Base-by-base conservation (phyloP, 2,888 invertebrate genomes). In the Epinotia demarniana region DNA sequence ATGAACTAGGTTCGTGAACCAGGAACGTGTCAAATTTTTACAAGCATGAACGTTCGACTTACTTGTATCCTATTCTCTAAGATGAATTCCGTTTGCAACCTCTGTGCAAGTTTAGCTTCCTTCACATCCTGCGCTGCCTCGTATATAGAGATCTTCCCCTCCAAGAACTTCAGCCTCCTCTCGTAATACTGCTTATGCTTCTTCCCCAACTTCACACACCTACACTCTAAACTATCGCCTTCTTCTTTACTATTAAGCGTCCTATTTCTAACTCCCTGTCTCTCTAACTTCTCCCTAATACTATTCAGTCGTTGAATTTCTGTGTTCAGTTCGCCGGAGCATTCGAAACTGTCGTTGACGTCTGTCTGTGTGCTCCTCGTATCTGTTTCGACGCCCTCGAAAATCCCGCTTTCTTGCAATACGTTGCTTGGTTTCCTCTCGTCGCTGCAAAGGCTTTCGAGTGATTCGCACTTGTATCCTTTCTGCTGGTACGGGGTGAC, bases 401-500 rank as follows among this genome's bases (percentile, higher is more conserved):
- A 97, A 79, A 97, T 96, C 39, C 97, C 97, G 82, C 96, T 96
- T 84, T 97, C 97, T 83, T 96, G 96, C 43, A 97, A 90, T 82
- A 96, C 92, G 82, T 92, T 95, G 79, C 86, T 94, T 80, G 93
- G 95, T 89, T 90, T 95, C 85, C 89, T 92, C 76, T 94, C 94
- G 77, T 93, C 92, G 77, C 85, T 87, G 79, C 91, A 91, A 75
- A 94, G 89, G 80, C 92, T 93, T 79, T 94, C 93, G 64, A 94
- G 85, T 69, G 92, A 94, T 80, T 92, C 93, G 79, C 90, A 88
- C 87, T 94, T 91, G 87, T 92, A 89, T 79, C 94, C 90, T 86
- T 94, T 90, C 79, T 89, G 89, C 79, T 93, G 91, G 81, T 96
- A 96, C 61, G 96, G 96, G 78, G 96, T 95, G 75, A 96, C 95